Percentiles rank a stretch among this genome's conserved stretches.
Conservation (phyloP, 2,113 vertebrate genomes). For the Rhodinocichla rosea region DNA sequence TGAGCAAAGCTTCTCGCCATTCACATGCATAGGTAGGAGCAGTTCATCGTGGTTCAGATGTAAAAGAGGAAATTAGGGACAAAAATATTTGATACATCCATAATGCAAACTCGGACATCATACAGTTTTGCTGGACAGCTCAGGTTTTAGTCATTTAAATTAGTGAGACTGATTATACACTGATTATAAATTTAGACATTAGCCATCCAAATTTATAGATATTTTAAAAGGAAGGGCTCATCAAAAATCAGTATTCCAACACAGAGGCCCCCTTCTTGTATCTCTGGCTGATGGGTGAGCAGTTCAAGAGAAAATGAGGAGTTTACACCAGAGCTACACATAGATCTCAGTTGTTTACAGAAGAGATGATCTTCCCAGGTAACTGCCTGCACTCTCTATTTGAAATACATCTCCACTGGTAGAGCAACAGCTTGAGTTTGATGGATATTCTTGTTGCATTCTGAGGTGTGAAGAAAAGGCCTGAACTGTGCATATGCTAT, state of each 20-base stretch:
- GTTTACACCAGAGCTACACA: neutral
- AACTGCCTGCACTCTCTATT: slow-evolving; percentile 35
- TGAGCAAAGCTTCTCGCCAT: neutral
- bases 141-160: neutral
- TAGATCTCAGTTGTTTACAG: neutral
- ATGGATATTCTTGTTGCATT: slow-evolving; percentile 71
- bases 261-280: neutral
- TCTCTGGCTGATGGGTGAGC: neutral
- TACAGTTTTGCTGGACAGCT: neutral
- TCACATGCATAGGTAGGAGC: neutral
- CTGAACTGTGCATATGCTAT: slow-evolving; percentile 74
- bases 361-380: slow-evolving; percentile 53
- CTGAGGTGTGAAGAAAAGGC: slow-evolving; percentile 76
- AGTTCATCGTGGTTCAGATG: neutral
- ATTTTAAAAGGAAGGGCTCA: neutral
- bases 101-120: neutral
- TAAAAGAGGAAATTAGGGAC: neutral
- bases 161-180: neutral
- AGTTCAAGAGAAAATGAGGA: slow-evolving; percentile 42
- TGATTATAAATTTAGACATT: neutral
- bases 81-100: neutral
- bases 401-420: slow-evolving; percentile 60
- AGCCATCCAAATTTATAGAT: neutral
- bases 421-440: slow-evolving; percentile 73
- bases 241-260: neutral